Evolutionary conservation across 1,140 invertebrate species (phyloP), one percentile per base, ranked within the genome.

Genomic region (Papilio machaon): DNA sequence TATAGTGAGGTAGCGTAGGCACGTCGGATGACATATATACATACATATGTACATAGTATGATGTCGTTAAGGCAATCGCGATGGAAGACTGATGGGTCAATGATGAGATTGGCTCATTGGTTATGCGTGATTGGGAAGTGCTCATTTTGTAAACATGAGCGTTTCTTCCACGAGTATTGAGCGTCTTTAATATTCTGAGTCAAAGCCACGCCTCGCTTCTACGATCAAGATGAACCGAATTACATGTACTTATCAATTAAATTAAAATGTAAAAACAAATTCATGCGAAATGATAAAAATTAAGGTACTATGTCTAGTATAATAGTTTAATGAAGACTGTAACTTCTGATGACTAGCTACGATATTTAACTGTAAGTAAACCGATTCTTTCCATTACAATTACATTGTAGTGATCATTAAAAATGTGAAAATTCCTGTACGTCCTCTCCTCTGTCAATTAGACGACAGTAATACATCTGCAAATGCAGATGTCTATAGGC

Each of bases 91-190:
- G 64, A 15, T 35, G 64, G 64, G 64, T 13, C 4, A 35, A 6
- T 70, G 64, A 35, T 70, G 64, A 35, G 64, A 38, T 70, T 35
- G 64, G 11, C 13, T 70, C 64, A 70, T 35, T 70, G 64, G 64
- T 70, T 35, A 70, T 70, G 64, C 64, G 64, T 70, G 64, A 70
- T 70, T 70, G 64, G 30, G 64, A 70, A 70, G 64, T 70, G 13
- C 64, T 70, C 64, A 70, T 70, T 70, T 17, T 6, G 64, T 70
- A 70, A 70, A 70, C 64, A 70, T 70, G 64, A 70, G 30, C 30
- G 64, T 58, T 17, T 58, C 54, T 58, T 2, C 54, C 11, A 70
- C 13, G 30, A 35, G 5, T 43, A 43, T 43, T 43, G 38, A 43
- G 38, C 38, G 2, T 15, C 58, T 60, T 60, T 60, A n/a, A 60